Conservation (phyloP, 2,888 invertebrate genomes). For the Trichopria drosophilae region DNA sequence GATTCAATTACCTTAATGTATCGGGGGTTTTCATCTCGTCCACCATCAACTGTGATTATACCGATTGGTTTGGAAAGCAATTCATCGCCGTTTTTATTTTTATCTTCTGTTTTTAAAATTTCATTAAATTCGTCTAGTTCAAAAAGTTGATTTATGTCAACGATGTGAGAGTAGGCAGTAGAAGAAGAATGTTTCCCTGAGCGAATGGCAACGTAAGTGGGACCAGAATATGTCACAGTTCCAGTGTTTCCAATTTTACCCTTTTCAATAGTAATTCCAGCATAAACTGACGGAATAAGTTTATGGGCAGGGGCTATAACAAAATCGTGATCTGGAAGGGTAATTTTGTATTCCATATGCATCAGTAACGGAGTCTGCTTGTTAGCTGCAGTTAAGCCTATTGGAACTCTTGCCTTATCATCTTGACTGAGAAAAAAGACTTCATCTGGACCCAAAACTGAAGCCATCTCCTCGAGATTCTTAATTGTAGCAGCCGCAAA, state of each 20-base stretch:
- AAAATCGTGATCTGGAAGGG: constrained; percentile 47
- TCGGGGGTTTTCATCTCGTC: constrained; percentile 40
- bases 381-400: constrained; percentile 52
- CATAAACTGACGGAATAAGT: too few species aligned
- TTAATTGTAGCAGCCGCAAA: constrained; percentile 43
- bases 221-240: constrained; percentile 52
- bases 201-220: too few species aligned
- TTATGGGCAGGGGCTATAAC: constrained; percentile 45
- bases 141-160: constrained; percentile 29
- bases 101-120: constrained; percentile 24
- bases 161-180: constrained; percentile 40
- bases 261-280: constrained; percentile 31
- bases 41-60: constrained; percentile 40
- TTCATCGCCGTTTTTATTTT: constrained; percentile 32
- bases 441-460: constrained; percentile 28
- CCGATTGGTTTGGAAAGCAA: constrained; percentile 47
- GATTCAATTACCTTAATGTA: constrained; percentile 37
- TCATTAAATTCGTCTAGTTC: constrained; percentile 35
- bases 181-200: constrained; percentile 39
- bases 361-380: constrained; percentile 49
- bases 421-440: constrained; percentile 43
- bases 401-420: constrained; percentile 48
- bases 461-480: constrained; percentile 37
- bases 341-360: constrained; percentile 42
- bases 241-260: constrained; percentile 40